Evolutionary conservation across 2,113 vertebrate species (phyloP), one percentile per base, ranked within the genome.

Genomic region (Ammodytes dubius): DNA sequence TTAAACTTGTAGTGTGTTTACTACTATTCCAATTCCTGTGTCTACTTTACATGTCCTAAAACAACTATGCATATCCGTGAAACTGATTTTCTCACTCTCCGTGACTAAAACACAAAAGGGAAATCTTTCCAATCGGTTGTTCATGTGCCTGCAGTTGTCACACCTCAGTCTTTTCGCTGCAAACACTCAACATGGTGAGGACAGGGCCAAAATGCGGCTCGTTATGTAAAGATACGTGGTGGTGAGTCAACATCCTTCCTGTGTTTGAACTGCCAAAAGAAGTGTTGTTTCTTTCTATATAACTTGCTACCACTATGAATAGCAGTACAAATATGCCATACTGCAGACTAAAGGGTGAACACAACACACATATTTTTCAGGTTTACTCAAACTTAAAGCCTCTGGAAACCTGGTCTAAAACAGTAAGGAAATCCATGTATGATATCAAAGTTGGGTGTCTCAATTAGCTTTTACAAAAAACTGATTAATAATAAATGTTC

Each of bases 181-280:
- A 2, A 50, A 73, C 19, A 10, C 12, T 52, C 47, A n/a, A n/a
- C n/a, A 63, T 0, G 3, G 14, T 4, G 49, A 70, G 14, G 7
- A 71, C 14, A 14, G 12, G n/a, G n/a, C 8, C 15, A 61, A 47
- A 53, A 53, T 14, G 1, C 12, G 56, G 13, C 43, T 47, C 4
- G 45, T 50, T 46, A 27, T 47, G 13, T 13, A 5, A 7, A 56
- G 47, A 54, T 19, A 11, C 1, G 8, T 5, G 19, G 8, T 5
- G 19, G 15, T 83, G 77, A 88, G 19, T 77, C 82, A 81, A 79
- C 84, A 88, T 92, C 87, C 91, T 91, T 92, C 88, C 88, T 90
- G 69, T 67, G 56, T 69, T 60, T 58, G 5, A 72, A 87, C 46
- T 14, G 42, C 50, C 7, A 17, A 68, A 64, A 47, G 15, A 35